phyloP scores from a whole-genome alignment of 2,888 invertebrate species.

The Seira sanloemensis region DNA sequence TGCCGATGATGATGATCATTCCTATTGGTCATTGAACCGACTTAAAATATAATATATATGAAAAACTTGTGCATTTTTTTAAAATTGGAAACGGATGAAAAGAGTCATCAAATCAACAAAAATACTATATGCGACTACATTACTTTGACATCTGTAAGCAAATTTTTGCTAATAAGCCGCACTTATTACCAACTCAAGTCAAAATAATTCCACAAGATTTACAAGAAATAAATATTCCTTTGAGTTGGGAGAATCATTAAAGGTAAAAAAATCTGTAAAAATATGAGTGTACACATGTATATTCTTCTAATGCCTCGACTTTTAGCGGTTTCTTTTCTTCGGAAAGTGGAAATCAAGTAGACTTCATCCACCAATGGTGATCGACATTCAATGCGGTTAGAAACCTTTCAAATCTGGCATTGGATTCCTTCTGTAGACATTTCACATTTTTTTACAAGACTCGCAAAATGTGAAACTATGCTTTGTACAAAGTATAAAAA shows the following conservation, averaged over 20 bases:
- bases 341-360: too few relatives aligned
- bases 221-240: neutral
- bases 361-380: too few relatives aligned
- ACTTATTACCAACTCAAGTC: neutral
- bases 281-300: too few relatives aligned
- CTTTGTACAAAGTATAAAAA: too few relatives aligned
- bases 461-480: too few relatives aligned
- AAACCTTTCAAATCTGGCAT: too few relatives aligned
- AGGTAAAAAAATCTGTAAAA: neutral
- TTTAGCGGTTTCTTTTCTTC: too few relatives aligned
- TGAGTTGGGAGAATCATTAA: neutral
- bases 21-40: slow-evolving; percentile 60
- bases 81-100: slow-evolving; percentile 5
- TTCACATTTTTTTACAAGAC: neutral
- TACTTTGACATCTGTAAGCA: neutral
- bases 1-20: slow-evolving; percentile 23
- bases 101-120: neutral
- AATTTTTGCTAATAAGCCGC: neutral
- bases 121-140: neutral
- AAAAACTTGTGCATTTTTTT: neutral
- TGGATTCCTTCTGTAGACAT: neutral
- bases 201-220: neutral
- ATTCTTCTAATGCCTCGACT: neutral
- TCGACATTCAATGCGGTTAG: too few relatives aligned
- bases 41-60: neutral